Evolutionary conservation across 2,113 vertebrate species (phyloP), one percentile per base, ranked within the genome.

Genomic region (Sapajus apella): DNA sequence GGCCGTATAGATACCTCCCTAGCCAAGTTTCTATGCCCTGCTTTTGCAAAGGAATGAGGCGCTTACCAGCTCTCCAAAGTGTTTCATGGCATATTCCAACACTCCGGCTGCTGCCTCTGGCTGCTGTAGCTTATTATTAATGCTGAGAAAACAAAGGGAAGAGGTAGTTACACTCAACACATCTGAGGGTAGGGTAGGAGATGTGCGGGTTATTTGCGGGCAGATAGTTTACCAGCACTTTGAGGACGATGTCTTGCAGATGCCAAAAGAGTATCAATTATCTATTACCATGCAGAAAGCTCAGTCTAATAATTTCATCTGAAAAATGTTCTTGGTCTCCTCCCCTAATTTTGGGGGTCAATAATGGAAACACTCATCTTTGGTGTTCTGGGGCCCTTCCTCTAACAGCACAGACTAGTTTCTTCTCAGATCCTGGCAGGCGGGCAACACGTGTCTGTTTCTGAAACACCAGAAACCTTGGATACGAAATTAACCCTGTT

Each of bases 111-210:
- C 99, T 3, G 99, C 99, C 98, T 99, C 99, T 2, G 99, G 99
- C 98, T 99, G 99, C 98, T 99, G 99, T 43, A 99, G 99, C 97
- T 99, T 99, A 96, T 99, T 99, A 98, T 99, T 99, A 98, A 99
- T 99, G 98, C 99, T 99, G 98, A 56, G 80, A 97, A 98, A 96
- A 93, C 25, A 98, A 72, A 95, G 98, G 97, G 25, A 95, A 70
- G 80, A 66, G 0, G 55, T 12, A 75, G 85, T 98, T 94, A 97
- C 3, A 52, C 17, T 82, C 64, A 30, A n/a, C 0, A 37, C 0
- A 0, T 37, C 12, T 25, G 70, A 30, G 40, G 40, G 10, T 20
- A 5, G 43, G 43, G 13, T 17, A 5, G 43, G 43, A 73, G 25
- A 66, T 0, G 35, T 14, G 20, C 32, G 45, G 86, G 83, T 61